Evolutionary conservation across 2,113 vertebrate species (phyloP).

Genomic region (Caracal caracal): DNA sequence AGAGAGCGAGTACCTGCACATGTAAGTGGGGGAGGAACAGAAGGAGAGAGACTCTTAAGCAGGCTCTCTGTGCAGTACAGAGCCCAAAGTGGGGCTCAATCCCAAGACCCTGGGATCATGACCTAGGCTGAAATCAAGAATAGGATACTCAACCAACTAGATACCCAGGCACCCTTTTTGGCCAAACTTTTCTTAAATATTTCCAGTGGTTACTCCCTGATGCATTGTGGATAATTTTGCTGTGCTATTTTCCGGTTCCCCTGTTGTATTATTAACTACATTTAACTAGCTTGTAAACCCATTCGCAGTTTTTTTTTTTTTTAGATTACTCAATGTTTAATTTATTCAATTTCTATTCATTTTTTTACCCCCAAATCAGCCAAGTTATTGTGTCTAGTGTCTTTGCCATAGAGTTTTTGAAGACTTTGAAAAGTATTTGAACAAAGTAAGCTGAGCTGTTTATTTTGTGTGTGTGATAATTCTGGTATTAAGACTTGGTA

Average conservation of each 20-base stretch:
- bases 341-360: neutral
- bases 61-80: too few species aligned
- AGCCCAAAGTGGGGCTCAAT: too few species aligned
- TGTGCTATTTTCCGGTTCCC: neutral
- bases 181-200: neutral
- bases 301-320: neutral
- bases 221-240: neutral
- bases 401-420: neutral
- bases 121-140: too few species aligned
- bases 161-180: neutral
- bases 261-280: neutral
- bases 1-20: too few species aligned
- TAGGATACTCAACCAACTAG: too few species aligned
- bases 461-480: neutral
- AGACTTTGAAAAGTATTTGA: neutral
- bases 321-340: neutral
- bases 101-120: too few species aligned
- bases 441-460: neutral
- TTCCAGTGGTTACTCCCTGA: neutral
- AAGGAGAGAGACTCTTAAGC: too few species aligned
- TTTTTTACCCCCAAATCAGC: neutral
- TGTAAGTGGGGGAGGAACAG: too few species aligned
- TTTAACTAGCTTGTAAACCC: neutral
- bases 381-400: neutral
- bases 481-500: neutral